Percentiles rank a stretch among this genome's conserved stretches.
Evolutionary conservation across 2,888 invertebrate genomes (phyloP).

Genomic region (Toxonevra muliebris): DNA sequence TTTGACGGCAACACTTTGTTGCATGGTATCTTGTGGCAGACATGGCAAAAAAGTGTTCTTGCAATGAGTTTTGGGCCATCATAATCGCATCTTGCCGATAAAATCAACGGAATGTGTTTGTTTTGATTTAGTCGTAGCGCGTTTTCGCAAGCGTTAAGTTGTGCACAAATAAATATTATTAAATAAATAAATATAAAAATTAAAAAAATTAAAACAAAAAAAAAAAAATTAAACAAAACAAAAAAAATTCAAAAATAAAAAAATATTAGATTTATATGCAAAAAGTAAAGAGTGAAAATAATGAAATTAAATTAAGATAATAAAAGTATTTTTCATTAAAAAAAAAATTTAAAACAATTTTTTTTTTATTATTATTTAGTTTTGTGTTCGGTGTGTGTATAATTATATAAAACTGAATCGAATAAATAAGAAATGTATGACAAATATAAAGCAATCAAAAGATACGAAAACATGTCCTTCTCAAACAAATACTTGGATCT

Average conservation of each 20-base stretch:
- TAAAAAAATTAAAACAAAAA: slow-evolving; percentile 10
- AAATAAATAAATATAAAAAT: slow-evolving; percentile 7
- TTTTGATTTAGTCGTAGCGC: slow-evolving; percentile 61
- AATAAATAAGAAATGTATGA: no score
- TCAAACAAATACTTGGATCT: no score
- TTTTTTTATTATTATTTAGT: no score
- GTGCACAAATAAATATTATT: background rate
- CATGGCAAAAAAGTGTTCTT: no score
- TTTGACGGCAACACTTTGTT: background rate
- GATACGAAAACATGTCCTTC: no score
- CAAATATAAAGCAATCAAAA: no score
- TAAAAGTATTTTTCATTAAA: background rate
- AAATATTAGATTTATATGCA: background rate
- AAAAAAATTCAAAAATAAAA: background rate
- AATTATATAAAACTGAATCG: no score
- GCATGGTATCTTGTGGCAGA: no score
- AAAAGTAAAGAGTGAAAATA: background rate
- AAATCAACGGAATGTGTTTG: slow-evolving; percentile 55
- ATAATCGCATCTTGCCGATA: slow-evolving; percentile 41
- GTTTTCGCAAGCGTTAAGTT: slow-evolving; percentile 43
- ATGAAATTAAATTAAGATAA: background rate
- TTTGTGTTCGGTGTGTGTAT: no score
- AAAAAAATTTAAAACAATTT: no score
- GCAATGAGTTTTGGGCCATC: no score
- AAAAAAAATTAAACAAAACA: background rate